Base-by-base conservation (phyloP, 2,888 invertebrate genomes). In the Lochmaea crataegi region DNA sequence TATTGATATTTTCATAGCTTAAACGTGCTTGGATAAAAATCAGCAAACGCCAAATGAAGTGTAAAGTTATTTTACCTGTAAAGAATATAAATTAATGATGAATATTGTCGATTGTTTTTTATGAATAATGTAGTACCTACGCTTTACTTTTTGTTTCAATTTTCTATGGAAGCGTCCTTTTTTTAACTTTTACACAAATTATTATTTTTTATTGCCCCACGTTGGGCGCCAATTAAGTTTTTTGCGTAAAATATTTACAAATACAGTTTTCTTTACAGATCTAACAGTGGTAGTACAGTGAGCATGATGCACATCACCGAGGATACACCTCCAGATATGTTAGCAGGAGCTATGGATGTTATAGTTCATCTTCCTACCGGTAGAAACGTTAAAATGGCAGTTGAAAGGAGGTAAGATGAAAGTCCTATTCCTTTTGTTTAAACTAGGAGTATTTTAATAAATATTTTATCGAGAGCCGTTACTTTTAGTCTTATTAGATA, bases 341-440 rank as follows among this genome's bases (percentile, higher is more conserved):
- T 92, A 84, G 90, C 92, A 78, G 92, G 92, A 77, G 90, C 90
- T 83, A 92, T 92, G 92, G 91, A 92, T 83, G 88, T 92, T 75
- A 87, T 89, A 78, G 91, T 92, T 75, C 89, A 91, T 81, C 87
- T 92, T 77, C 92, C 92, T 32, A 87, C 87, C 77, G 89, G 89
- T 45, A 82, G 82, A 76, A 81, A 87, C 53, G 88, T 90, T 77
- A 88, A 88, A 80, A 89, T 89, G 88, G 87, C 89, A 74, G 89
- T 90, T 61, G 89, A 90, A 82, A 85, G 90, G 83, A 90, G 90
- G 90, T 90, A 80, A 63, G n/a, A 16, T 63, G 38, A 45, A 45
- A 12, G 32, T 6, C 6, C 32, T 32, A 32, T n/a, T n/a, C n/a
- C n/a, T n/a, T n/a, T n/a, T n/a, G n/a, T n/a, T n/a, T n/a, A n/a